Evolutionary conservation across 2,888 invertebrate species (phyloP).

Genomic region (Euclidia mi): DNA sequence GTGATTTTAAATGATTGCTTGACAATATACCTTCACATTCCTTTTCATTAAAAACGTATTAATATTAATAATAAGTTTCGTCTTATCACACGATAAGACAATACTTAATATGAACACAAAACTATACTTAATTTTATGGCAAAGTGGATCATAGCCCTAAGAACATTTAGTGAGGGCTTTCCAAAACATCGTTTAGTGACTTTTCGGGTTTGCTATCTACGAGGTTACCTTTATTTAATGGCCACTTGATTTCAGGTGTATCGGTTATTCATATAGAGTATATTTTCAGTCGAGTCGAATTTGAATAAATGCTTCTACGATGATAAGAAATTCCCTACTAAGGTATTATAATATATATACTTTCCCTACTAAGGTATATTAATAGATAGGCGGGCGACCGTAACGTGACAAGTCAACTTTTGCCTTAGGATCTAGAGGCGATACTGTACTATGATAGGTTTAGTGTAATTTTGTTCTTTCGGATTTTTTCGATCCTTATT

Average conservation of each 20-base stretch:
- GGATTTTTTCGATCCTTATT: no score
- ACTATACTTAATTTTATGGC: no score
- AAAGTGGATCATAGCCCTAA: no score
- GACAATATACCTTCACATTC: no score
- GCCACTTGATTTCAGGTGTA: conserved; percentile 58
- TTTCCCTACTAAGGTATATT: no score
- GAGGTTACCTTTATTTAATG: conserved; percentile 62
- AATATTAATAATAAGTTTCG: no score
- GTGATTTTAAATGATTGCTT: no score
- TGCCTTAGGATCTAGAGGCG: conserved; percentile 1
- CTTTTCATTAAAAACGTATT: no score
- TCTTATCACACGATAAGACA: no score
- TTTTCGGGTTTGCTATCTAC: conserved; percentile 59
- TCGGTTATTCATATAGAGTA: conserved; percentile 54
- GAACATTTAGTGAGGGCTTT: conserved; percentile 14
- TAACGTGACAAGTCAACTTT: conserved; percentile 39
- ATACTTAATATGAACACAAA: no score
- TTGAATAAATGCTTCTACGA: conserved; percentile 30
- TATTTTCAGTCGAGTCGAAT: conserved; percentile 37
- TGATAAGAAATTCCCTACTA: conserved; percentile 24
- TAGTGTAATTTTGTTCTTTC: no score
- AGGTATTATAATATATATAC: no score
- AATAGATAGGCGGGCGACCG: conserved; percentile 18
- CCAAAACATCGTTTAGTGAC: conserved; percentile 28
- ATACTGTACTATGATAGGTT: neutral